These are phyloP conservation scores for Megalopta genalis DNA, from an alignment of 1,140 invertebrate genomes.

Conservation along the genomic window DNA sequence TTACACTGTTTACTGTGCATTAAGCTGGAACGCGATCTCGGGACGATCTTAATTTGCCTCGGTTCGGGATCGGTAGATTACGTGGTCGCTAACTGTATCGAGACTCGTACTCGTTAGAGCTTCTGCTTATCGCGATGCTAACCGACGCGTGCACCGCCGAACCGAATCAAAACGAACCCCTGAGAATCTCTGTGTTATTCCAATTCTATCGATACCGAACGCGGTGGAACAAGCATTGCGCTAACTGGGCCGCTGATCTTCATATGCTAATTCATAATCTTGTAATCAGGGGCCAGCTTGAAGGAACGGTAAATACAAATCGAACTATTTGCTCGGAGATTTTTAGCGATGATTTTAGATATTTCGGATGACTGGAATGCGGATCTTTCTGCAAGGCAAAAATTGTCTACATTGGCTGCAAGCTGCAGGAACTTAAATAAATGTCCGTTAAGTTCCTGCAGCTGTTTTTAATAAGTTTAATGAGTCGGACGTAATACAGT, in stretches of 20 bases:
- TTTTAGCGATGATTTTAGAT: too few species aligned
- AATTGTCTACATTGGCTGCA: too few species aligned
- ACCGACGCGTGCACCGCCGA: background rate
- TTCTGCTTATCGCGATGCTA: constrained; percentile 27
- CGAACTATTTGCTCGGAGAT: too few species aligned
- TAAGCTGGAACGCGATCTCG: constrained; percentile 20
- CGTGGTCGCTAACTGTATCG: constrained; percentile 28
- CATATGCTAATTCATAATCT: too few species aligned
- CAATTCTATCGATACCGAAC: background rate
- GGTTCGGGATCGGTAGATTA: constrained; percentile 24
- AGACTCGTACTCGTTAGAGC: constrained; percentile 23
- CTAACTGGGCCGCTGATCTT: background rate
- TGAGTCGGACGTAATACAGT: too few species aligned
- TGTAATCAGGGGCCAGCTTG: too few species aligned
- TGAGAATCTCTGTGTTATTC: background rate
- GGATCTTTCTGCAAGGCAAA: too few species aligned
- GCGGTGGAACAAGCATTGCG: background rate
- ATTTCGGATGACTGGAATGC: too few species aligned
- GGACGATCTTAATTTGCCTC: constrained; percentile 46
- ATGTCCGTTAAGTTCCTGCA: too few species aligned
- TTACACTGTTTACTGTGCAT: background rate
- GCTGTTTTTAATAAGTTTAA: too few species aligned
- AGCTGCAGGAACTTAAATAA: too few species aligned
- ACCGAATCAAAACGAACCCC: constrained; percentile 7
- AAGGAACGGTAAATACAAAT: too few species aligned